Evolutionary conservation across 2,797 vertebrate genomes (phyloP), one percentile per base, ranked within the genome.

Genomic region (Malacoraja senta): DNA sequence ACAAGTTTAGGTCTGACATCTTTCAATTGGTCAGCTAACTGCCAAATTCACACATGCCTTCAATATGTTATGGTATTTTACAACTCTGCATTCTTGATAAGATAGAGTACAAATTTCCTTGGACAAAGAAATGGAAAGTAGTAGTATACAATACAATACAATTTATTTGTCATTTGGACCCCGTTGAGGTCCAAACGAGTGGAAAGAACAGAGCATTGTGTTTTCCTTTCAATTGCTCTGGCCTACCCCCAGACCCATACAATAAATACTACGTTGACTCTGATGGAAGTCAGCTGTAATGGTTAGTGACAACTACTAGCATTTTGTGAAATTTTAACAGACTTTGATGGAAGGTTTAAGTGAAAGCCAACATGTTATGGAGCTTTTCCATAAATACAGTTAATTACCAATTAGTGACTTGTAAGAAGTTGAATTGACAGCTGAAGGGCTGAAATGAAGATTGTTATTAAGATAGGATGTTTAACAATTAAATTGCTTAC

Each of bases 401-500:
- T 76, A 92, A 92, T 92, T 53, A 92, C 72, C 90, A 92, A 76
- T 76, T 92, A 92, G 71, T 76, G 71, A 76, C 71, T 53, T 92
- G 38, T 53, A n/a, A 74, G 72, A 71, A 92, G 26, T 76, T 92
- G 71, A 92, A 74, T 92, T 92, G 90, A 92, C 90, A 76, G 38
- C 1, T 92, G n/a, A 88, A 88, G 61, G 84, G 61, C 19, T 88
- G 63, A 88, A 88, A 35, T 92, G 71, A 74, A 74, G 90, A 91
- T 92, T 76, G 26, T 53, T 44, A 92, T 92, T 53, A 74, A 92
- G 90, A 92, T 92, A 76, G 58, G 26, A 76, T 76, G 26, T 58
- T 92, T 17, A 92, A 29, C 32, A 76, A 74, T 76, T 44, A 74
- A 76, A 76, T 53, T 74, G 53, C 35, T 92, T 74, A 26, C 38